phyloP scores from a whole-genome alignment of 2,113 vertebrate genomes.

The Oryzias melastigma region DNA sequence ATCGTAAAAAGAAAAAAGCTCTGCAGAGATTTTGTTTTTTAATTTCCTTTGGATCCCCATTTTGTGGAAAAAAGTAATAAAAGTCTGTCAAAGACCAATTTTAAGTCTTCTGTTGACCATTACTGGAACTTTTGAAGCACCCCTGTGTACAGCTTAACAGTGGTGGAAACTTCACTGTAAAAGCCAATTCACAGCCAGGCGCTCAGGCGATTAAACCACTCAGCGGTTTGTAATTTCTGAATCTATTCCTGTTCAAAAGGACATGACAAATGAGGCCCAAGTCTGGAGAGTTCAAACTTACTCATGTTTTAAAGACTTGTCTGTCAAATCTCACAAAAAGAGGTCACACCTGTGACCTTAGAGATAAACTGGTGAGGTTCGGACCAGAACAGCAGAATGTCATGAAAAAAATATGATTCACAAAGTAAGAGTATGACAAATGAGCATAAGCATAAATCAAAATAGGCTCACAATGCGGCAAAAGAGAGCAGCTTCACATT shows the following conservation, averaged over 20 bases:
- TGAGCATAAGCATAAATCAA: conserved; percentile 32
- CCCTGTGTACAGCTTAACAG: conserved; percentile 30
- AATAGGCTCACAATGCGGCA: conserved; percentile 11
- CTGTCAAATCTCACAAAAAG: conserved; percentile 40
- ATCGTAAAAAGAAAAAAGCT: too few species aligned
- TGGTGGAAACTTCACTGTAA: conserved; percentile 43
- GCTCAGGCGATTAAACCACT: conserved; percentile 37
- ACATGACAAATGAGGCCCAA: conserved; percentile 39
- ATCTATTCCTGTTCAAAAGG: conserved; percentile 29
- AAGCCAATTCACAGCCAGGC: conserved; percentile 24
- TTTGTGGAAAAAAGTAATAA: conserved; percentile 36
- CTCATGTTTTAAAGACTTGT: conserved; percentile 27
- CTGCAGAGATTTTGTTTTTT: conserved; percentile 1
- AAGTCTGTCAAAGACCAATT: conserved; percentile 31
- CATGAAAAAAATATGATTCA: conserved; percentile 22
- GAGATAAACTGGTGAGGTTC: conserved; percentile 50
- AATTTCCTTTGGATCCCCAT: conserved; percentile 30
- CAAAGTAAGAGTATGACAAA: conserved; percentile 32
- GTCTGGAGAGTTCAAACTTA: conserved; percentile 18
- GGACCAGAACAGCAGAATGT: conserved; percentile 37
- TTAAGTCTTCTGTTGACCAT: too few species aligned
- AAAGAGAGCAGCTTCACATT: conserved; percentile 17
- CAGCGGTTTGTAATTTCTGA: conserved; percentile 17
- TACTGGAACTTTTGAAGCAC: too few species aligned
- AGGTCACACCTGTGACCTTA: conserved; percentile 41